Evolutionary conservation across 2,113 vertebrate genomes (phyloP), one percentile per base, ranked within the genome.

Genomic region (Notothenia coriiceps): DNA sequence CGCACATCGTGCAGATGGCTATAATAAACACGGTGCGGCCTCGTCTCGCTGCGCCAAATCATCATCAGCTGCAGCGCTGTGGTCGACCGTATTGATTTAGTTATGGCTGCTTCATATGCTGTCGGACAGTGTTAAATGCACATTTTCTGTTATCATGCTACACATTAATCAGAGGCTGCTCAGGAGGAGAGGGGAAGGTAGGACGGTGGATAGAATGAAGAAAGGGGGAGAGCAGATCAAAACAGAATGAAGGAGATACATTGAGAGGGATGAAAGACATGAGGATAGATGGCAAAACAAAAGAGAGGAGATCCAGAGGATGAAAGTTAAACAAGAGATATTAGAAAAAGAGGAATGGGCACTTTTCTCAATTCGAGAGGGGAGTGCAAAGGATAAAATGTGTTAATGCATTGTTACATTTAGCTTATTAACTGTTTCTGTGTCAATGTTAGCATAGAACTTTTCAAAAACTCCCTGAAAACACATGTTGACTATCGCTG

Each of bases 31-130:
- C 49, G n/a, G 55, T 33, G 66, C 15, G 6, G 51, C 50, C 85
- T 74, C 68, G 40, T 79, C 82, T 74, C 68, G 22, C 80, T 14
- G 57, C 61, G 59, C 74, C 77, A 71, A 85, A 92, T 93, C 92
- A 92, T 93, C 84, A 82, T 25, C 88, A 61, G 29, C 77, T 57
- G 54, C 69, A 40, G 47, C 50, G 55, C 59, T 89, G 90, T 11
- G 86, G 88, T 86, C 66, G 59, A 77, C 85, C 33, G 62, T 94
- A 96, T 96, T 94, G 95, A 96, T 95, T 94, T 88, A 92, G 93
- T 95, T 95, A 95, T 95, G 90, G 93, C 93, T 79, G 92, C 92
- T 95, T 95, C 91, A 96, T 95, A 95, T 91, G 94, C 94, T 93
- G 89, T 51, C 35, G 86, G 89, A 95, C 94, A 94, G 91, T 94